Conservation (phyloP, 2,113 vertebrate genomes). For the Microtus pennsylvanicus region DNA sequence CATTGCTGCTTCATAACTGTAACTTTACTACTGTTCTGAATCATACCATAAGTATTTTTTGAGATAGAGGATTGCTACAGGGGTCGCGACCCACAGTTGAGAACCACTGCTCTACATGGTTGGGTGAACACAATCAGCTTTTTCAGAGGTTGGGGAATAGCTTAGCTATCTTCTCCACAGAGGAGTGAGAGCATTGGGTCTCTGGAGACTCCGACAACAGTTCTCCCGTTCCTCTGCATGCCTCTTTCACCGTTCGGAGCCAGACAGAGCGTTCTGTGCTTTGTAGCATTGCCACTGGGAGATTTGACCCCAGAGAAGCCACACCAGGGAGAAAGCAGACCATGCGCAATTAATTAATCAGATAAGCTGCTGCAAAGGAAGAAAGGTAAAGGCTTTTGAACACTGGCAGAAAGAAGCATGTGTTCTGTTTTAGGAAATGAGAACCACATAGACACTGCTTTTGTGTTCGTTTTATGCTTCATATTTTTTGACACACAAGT, state of each 20-base stretch:
- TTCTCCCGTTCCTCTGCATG: too few species aligned
- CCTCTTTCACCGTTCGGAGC: background rate
- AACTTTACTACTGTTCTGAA: background rate
- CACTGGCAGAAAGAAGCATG: background rate
- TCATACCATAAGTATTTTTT: background rate
- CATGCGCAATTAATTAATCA: too few species aligned
- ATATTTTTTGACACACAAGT: too few species aligned
- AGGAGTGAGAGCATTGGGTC: background rate
- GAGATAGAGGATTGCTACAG: background rate
- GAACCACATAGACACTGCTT: slow-evolving; percentile 1
- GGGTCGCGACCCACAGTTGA: background rate
- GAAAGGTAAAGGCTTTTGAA: background rate
- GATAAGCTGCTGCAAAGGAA: background rate
- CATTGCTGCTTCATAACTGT: background rate
- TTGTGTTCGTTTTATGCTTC: background rate
- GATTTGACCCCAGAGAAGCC: background rate
- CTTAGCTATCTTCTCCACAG: background rate
- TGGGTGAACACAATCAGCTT: background rate
- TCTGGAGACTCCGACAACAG: background rate
- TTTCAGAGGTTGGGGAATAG: background rate
- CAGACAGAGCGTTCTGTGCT: accelerated
- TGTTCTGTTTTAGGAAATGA: slow-evolving; percentile 58
- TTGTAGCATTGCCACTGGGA: background rate
- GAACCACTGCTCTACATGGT: background rate
- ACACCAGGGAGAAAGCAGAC: background rate